These are phyloP conservation scores for Pristionchus japonicus DNA, from an alignment of 2,888 invertebrate species.

Conservation along the genomic window DNA sequence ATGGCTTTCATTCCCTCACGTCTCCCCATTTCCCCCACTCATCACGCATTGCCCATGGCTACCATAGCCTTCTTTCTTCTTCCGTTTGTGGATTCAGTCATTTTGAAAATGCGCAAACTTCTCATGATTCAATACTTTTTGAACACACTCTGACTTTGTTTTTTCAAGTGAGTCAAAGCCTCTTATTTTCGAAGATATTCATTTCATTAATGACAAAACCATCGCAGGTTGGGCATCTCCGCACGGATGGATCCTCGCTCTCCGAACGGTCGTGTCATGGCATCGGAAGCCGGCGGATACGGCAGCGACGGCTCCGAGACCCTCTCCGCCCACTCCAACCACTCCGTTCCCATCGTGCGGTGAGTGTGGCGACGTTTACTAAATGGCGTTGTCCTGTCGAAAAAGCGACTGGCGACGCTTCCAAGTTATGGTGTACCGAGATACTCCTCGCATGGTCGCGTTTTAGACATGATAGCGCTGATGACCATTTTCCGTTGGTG, in stretches of 20 bases:
- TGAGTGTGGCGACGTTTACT: constrained; percentile 47
- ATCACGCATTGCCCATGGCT: neutral
- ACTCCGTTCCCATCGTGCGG: constrained; percentile 68
- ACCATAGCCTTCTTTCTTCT: neutral
- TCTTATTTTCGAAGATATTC: too few relatives aligned
- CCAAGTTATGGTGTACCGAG: too few relatives aligned
- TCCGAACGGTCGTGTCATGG: constrained; percentile 58
- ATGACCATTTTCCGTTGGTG: constrained; percentile 32
- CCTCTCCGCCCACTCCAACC: constrained; percentile 70
- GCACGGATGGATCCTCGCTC: constrained; percentile 55
- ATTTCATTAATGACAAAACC: too few relatives aligned
- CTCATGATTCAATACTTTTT: too few relatives aligned
- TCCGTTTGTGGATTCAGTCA: neutral
- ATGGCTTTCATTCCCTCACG: too few relatives aligned
- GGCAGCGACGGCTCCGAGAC: constrained; percentile 74
- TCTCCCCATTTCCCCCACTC: neutral
- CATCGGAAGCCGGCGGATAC: constrained; percentile 62
- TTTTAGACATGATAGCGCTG: too few relatives aligned
- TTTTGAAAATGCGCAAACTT: neutral
- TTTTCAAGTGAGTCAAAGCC: too few relatives aligned
- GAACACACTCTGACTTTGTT: too few relatives aligned
- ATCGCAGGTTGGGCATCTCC: constrained; percentile 31
- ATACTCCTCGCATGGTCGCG: too few relatives aligned
- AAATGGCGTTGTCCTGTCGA: neutral
- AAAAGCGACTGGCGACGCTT: constrained; percentile 1